Evolutionary conservation across 2,113 vertebrate genomes (phyloP).

Genomic region (Caretta caretta): DNA sequence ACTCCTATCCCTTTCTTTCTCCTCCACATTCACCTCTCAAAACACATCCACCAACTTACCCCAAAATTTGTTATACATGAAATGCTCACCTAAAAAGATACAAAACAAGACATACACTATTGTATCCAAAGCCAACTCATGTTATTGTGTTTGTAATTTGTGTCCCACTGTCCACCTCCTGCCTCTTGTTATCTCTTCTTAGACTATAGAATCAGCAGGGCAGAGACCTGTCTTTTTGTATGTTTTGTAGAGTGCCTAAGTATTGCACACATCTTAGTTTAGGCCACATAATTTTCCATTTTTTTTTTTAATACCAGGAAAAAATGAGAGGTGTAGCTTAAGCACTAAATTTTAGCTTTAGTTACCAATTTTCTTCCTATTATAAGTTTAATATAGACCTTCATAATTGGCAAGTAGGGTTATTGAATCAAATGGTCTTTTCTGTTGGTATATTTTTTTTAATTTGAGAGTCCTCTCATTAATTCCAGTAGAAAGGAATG

Average conservation of each 20-base stretch:
- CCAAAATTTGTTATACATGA: background rate
- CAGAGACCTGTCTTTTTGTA: background rate
- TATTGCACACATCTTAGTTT: background rate
- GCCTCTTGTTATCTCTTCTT: background rate
- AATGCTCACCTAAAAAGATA: background rate
- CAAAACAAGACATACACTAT: background rate
- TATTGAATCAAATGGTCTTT: conserved; percentile 67
- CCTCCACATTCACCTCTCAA: background rate
- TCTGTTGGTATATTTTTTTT: conserved; percentile 66
- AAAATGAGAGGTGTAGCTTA: background rate
- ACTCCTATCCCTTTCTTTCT: background rate
- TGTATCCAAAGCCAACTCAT: accelerated
- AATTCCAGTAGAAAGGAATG: conserved; percentile 56
- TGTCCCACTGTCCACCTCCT: background rate
- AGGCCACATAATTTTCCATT: background rate
- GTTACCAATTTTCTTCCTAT: conserved; percentile 38
- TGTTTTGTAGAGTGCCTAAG: background rate
- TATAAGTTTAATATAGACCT: conserved; percentile 18
- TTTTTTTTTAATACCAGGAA: background rate
- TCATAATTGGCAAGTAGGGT: conserved; percentile 51
- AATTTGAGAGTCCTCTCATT: conserved; percentile 56
- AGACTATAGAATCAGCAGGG: background rate
- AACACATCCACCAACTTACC: background rate
- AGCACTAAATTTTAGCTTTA: conserved; percentile 44
- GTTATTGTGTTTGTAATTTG: background rate